Evolutionary conservation across 35 echinoderm and acorn worm species (phyloP).

Genomic region (Apostichopus californicus): DNA sequence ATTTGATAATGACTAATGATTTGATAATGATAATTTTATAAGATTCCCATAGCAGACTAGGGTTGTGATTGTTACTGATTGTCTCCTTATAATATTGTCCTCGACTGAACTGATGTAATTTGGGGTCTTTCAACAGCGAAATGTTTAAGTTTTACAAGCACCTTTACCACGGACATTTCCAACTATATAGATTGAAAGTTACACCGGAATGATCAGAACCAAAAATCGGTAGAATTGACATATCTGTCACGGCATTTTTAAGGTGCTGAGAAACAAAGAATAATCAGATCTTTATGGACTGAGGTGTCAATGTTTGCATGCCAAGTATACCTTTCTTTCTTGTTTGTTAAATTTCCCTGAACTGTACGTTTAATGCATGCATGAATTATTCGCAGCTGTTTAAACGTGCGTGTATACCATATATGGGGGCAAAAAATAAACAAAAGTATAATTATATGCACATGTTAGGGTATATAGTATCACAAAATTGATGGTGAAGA

Average conservation of each 20-base stretch:
- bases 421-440: too few species aligned
- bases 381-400: too few species aligned
- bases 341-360: too few species aligned
- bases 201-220: constrained; percentile 9
- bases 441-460: too few species aligned
- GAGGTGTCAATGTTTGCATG: background rate
- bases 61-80: background rate
- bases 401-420: too few species aligned
- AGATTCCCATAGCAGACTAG: background rate
- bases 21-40: too few species aligned
- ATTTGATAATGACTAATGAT: too few species aligned
- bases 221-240: constrained; percentile 8
- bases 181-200: constrained; percentile 2
- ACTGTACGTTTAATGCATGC: too few species aligned
- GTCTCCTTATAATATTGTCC: background rate
- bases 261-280: background rate
- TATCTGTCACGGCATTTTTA: constrained; percentile 1
- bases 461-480: too few species aligned
- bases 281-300: background rate
- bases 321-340: background rate
- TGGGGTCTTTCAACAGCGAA: background rate
- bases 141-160: constrained; percentile 1
- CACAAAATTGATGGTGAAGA: too few species aligned
- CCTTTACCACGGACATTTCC: background rate
- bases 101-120: background rate